Percentiles rank a stretch among this genome's conserved stretches.
These are phyloP conservation scores for Amiota minor DNA, from an alignment of 2,888 invertebrate species.

Conservation along the genomic window DNA sequence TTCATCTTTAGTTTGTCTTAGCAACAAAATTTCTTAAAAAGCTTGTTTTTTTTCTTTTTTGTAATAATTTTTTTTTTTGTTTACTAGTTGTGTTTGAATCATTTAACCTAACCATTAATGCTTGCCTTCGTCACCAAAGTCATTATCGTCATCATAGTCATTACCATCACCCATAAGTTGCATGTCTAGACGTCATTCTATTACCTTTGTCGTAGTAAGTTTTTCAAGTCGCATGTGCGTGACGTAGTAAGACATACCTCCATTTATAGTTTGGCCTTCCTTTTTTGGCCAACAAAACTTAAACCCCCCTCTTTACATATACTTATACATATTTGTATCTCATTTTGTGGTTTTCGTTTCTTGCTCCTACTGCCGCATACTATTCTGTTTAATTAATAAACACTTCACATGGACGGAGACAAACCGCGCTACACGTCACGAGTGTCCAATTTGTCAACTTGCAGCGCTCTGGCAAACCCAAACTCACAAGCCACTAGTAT, in stretches of 20 bases:
- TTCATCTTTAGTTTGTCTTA: no score
- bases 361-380: not conserved
- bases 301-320: not conserved
- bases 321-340: not conserved
- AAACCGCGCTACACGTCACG: conserved; percentile 18
- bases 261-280: not conserved
- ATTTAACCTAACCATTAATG: no score
- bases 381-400: conserved; percentile 16
- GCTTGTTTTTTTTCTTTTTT: no score
- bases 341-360: not conserved
- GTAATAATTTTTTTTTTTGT: no score
- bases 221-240: not conserved
- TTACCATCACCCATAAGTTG: not conserved
- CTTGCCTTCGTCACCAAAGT: no score
- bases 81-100: no score
- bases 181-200: conserved; percentile 26
- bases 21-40: no score
- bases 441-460: conserved; percentile 14
- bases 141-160: no score
- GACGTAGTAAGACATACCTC: not conserved
- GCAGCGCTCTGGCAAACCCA: not conserved
- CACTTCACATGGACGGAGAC: not conserved
- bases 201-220: not conserved
- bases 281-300: not conserved
- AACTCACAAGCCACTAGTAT: not conserved